Percentiles rank a stretch among this genome's conserved stretches.
Conservation (phyloP, 1,140 invertebrate genomes). For the Dendroctonus valens region DNA sequence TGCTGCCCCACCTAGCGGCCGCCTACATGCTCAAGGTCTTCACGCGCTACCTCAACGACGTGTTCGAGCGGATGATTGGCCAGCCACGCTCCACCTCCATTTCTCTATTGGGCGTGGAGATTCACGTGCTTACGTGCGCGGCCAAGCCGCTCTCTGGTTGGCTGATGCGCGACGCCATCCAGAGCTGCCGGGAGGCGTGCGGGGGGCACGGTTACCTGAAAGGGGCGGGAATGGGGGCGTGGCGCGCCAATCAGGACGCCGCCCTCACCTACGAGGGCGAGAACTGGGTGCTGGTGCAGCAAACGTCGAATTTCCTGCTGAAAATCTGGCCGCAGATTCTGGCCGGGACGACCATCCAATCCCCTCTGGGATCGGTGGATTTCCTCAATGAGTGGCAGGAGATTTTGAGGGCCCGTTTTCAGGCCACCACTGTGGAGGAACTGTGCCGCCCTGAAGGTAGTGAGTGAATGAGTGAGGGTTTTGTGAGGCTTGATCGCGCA, state of each 20-base stretch:
- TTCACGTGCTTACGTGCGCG: constrained; percentile 87
- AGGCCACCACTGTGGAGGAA: constrained; percentile 49
- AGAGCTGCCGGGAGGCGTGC: constrained; percentile 88
- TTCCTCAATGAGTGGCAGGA: constrained; percentile 59
- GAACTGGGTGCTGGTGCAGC: constrained; percentile 92
- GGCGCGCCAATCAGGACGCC: constrained; percentile 86
- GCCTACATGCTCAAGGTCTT: constrained; percentile 76
- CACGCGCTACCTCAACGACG: constrained; percentile 53
- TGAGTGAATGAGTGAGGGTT: constrained; percentile 34
- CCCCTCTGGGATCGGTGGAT: constrained; percentile 62
- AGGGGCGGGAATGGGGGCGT: constrained; percentile 74
- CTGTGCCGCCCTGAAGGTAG: constrained; percentile 61
- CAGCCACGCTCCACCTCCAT: constrained; percentile 33
- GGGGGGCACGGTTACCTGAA: constrained; percentile 82
- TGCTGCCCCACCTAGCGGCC: constrained; percentile 86
- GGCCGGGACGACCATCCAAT: constrained; percentile 50
- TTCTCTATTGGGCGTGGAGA: constrained; percentile 68
- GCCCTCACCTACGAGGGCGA: constrained; percentile 95
- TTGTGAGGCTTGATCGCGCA: constrained; percentile 2
- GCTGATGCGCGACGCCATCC: constrained; percentile 79
- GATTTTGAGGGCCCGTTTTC: constrained; percentile 57
- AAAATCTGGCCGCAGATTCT: constrained; percentile 59
- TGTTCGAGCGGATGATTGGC: constrained; percentile 40
- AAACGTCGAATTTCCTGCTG: constrained; percentile 87
- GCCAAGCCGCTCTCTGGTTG: constrained; percentile 85